Percentiles rank a stretch among this genome's conserved stretches.
Conservation (phyloP, 53 echinoderm and acorn worm genomes). For the Echinarachnius parma region DNA sequence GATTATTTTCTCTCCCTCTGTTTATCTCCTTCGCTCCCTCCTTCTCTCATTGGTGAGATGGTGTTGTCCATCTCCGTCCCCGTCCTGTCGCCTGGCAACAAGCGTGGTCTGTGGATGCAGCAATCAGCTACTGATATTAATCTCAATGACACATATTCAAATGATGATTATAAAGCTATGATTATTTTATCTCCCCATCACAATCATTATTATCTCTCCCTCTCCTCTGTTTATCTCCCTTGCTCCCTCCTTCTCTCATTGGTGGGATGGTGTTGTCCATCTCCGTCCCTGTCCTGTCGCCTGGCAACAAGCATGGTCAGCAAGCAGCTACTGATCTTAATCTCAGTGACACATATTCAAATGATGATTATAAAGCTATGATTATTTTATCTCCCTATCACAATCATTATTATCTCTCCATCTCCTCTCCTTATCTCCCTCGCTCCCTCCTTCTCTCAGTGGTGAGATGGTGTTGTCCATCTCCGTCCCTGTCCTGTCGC, state of each 20-base stretch:
- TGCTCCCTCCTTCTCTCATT: conserved; percentile 19
- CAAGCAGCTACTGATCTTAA: conserved; percentile 76
- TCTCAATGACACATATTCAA: conserved; percentile 65
- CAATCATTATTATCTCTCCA: too few species aligned
- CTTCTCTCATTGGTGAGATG: conserved; percentile 58
- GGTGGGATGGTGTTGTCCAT: conserved; percentile 88
- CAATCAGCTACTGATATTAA: conserved; percentile 65
- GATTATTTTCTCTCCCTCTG: too few species aligned
- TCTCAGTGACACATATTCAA: conserved; percentile 78
- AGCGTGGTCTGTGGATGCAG: conserved; percentile 51
- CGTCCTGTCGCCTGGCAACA: conserved; percentile 46
- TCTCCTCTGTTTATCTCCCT: neutral
- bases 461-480: conserved; percentile 89
- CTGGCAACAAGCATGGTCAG: conserved; percentile 64
- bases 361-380: conserved; percentile 57
- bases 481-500: conserved; percentile 72
- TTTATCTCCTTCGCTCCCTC: too few species aligned
- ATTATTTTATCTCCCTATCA: too few species aligned
- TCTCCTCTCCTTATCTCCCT: neutral
- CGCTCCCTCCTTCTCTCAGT: conserved; percentile 21
- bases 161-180: too few species aligned
- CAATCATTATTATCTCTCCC: too few species aligned
- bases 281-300: conserved; percentile 72
- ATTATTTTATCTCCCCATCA: too few species aligned
- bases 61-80: conserved; percentile 80